Base-by-base conservation (phyloP, 2,113 vertebrate species). In the Lepidothrix coronata region DNA sequence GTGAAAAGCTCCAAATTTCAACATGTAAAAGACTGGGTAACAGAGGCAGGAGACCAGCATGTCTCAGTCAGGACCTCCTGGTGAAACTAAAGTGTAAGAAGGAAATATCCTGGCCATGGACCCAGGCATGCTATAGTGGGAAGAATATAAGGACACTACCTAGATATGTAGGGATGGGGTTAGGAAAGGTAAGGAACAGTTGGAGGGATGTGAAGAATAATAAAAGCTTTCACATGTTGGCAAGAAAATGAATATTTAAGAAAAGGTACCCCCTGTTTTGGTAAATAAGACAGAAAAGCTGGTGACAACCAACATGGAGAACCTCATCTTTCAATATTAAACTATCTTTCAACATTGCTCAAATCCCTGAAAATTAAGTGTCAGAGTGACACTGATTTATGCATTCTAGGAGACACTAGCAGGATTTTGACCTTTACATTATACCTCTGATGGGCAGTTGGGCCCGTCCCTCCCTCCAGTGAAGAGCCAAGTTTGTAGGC, bases 1-100 rank as follows among this genome's bases (percentile, higher is more conserved):
- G 8, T 6, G 1, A 51, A n/a, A 8, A 9, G 1, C 3, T 48
- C 24, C 72, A 24, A 48, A 23, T 58, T 78, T 14, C 0, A 0
- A 31, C 13, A 9, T 5, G 10, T 25, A 9, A 37, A 39, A 67
- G 27, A n/a, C 1, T 43, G 27, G 12, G 14, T 8, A 72, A 6
- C 39, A 33, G 14, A 33, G 19, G 13, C 43, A 67, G n/a, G 30
- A 62, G 10, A 51, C 1, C 3, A 11, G 11, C 1, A 41, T 8
- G 7, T 5, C 3, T 77, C 12, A 72, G 18, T 13, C 33, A 81
- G 13, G 46, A 39, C 4, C 3, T 75, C 22, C 14, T 43, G 16
- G 14, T 59, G 12, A 52, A 57, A 54, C 2, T 35, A 13, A 78
- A 68, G 2, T 11, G 8, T 43, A 21, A 61, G 14, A 61, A 62